Base-by-base conservation (phyloP, 2,888 invertebrate genomes). In the Amphipoea lucens region DNA sequence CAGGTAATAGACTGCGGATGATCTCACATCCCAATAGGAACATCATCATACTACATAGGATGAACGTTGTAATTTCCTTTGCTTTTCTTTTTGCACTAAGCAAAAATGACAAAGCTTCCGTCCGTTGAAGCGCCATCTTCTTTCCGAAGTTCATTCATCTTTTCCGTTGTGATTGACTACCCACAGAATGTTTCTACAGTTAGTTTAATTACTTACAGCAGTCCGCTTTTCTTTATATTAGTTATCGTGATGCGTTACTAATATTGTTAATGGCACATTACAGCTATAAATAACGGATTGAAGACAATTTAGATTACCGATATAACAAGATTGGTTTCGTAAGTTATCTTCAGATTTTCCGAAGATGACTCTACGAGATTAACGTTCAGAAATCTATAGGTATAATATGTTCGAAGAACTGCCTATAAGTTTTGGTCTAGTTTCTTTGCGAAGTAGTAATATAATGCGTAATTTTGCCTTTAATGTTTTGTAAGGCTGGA, bases 21-120 rank as follows among this genome's bases (percentile, higher is more conserved):
- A 83, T 86, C 90, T 91, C 78, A 90, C 89, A 90, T 91, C 85
- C 86, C 85, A 82, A 63, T 36, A 45, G 4, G 23, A 14, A 66
- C 86, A 20, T 81, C 83, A 70, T 60, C 17, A 69, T n/a, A 14
- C 40, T 62, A 20, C 74, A 71, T 54, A 48, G 57, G 40, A 75
- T 66, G 45, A 65, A 51, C 29, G 72, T 54, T n/a, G 14, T 51
- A 74, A 82, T 86, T 84, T 86, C 84, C 87, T 77, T 57, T 67
- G 65, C 68, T 14, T 62, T 68, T 73, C 23, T n/a, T n/a, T 11
- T 42, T 20, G 36, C 51, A 75, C 40, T 62, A 51, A 71, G 62
- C 70, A 68, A 45, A 68, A 69, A 68, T 29, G 23, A 71, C 66
- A 74, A 72, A 73, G 14, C 54, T 73, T 87, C 78, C 82, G 57